phyloP scores from a whole-genome alignment of 1,140 invertebrate species.

The Drosophila equinoxialis region DNA sequence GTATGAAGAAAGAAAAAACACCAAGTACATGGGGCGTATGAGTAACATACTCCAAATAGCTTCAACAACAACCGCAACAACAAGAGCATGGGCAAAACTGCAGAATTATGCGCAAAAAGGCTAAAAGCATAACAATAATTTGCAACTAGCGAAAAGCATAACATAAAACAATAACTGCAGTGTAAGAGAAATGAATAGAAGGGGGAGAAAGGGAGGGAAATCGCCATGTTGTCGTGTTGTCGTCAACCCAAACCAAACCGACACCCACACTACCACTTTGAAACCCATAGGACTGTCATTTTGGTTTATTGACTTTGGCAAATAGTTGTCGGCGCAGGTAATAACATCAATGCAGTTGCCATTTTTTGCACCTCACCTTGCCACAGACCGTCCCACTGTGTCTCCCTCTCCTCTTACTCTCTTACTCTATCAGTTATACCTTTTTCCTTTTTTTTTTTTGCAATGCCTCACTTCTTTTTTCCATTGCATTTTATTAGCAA shows the following conservation, averaged over 20 bases:
- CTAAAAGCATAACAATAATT: conserved; percentile 79
- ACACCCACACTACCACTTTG: neutral
- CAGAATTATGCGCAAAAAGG: conserved; percentile 78
- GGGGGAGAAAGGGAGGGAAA: neutral
- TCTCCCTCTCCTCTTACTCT: neutral
- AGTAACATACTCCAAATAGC: conserved; percentile 77
- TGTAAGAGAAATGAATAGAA: neutral
- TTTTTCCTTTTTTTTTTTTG: neutral
- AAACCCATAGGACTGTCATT: conserved; percentile 51
- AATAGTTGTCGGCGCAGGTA: conserved; percentile 78
- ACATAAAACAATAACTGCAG: conserved; percentile 51
- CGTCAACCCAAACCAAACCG: conserved; percentile 5
- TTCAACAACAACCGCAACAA: conserved; percentile 40
- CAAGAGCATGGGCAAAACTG: conserved; percentile 51
- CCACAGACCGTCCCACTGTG: neutral
- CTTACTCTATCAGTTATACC: neutral
- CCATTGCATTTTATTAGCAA: conserved; percentile 80
- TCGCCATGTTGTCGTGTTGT: conserved; percentile 33
- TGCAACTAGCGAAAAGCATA: conserved; percentile 51
- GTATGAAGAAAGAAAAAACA: conserved; percentile 19
- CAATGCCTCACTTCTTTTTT: conserved; percentile 11
- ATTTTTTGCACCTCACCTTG: conserved; percentile 56
- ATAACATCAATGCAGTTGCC: conserved; percentile 81
- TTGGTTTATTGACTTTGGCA: conserved; percentile 79
- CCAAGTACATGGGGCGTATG: conserved; percentile 57